phyloP scores from a whole-genome alignment of 2,113 vertebrate species.

The Bostrychus sinensis region DNA sequence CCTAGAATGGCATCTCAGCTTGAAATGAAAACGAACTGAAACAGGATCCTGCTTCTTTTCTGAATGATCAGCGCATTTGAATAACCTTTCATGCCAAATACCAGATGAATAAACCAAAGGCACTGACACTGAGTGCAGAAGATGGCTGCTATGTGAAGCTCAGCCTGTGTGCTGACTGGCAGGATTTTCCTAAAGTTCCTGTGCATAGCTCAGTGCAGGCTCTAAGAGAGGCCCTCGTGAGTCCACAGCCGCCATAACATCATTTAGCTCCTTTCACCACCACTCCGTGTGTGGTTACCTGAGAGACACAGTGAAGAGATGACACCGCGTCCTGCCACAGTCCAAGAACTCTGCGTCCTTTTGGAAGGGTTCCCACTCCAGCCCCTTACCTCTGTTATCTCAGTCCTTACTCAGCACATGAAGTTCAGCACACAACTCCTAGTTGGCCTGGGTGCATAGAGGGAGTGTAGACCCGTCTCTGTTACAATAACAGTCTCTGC shows the following conservation, averaged over 20 bases:
- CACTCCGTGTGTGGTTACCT: slow-evolving; percentile 56
- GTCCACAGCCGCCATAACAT: slow-evolving; percentile 30
- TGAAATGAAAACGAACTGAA: slow-evolving; percentile 51
- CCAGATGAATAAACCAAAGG: slow-evolving; percentile 37
- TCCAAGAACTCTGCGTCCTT: slow-evolving; percentile 72
- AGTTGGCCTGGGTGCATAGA: slow-evolving; percentile 22
- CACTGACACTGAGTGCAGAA: slow-evolving; percentile 41
- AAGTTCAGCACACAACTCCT: slow-evolving; percentile 17
- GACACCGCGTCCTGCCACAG: slow-evolving; percentile 58
- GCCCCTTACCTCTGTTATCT: slow-evolving; percentile 44
- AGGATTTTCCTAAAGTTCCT: slow-evolving; percentile 19
- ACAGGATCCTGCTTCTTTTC: slow-evolving; percentile 45
- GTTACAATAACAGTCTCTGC: slow-evolving; percentile 34
- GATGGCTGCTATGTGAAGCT: slow-evolving; percentile 39
- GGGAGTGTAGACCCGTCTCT: slow-evolving; percentile 46
- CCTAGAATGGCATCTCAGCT: slow-evolving; percentile 38
- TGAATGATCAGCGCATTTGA: slow-evolving; percentile 38
- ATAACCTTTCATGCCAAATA: slow-evolving; percentile 44
- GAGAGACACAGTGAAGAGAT: slow-evolving; percentile 69
- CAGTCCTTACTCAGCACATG: slow-evolving; percentile 66
- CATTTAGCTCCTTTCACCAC: slow-evolving; percentile 56
- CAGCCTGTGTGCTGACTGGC: slow-evolving; percentile 21
- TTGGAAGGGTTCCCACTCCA: slow-evolving; percentile 60
- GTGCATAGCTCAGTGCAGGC: slow-evolving; percentile 11
- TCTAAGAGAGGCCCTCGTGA: slow-evolving; percentile 24